Evolutionary conservation across 2,113 vertebrate species (phyloP), one percentile per base, ranked within the genome.

Genomic region (Marmota flaviventris): DNA sequence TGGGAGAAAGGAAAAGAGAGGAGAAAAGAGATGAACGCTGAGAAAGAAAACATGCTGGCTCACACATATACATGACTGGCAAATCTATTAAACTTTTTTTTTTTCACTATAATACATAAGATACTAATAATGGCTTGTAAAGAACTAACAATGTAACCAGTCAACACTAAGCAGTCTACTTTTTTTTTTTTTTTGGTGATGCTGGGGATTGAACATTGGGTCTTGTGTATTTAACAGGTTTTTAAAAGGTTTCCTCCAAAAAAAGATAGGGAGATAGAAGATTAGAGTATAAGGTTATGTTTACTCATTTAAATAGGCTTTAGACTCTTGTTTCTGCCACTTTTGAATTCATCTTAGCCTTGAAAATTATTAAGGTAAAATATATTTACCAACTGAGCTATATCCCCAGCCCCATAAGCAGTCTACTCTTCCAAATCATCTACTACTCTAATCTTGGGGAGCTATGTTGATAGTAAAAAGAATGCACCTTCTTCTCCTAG

Each of bases 241-340:
- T 45, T 45, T 45, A 45, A 45, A 45, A 45, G 45, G 45, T 45
- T 45, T 45, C 58, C 53, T 95, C 89, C 79, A 83, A 48, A 45
- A 94, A 76, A 22, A 22, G 2, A 53, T 79, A 20, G 17, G 37
- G 24, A 72, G 25, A n/a, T 51, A 94, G 95, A 88, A 95, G 94
- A 85, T 75, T 37, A 75, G 27, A 93, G n/a, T 25, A 86, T 83
- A 56, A 61, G 75, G 56, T 97, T 76, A 84, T 97, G 39, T 93
- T 97, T 97, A 65, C 70, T 97, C 22, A 70, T 78, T 97, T 83
- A 45, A 45, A 45, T 97, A 89, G 4, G 56, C 73, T 95, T 16
- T 45, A 45, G 94, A 82, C 63, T 37, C 39, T 48, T 75, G n/a
- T 83, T 42, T 51, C 29, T 29, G 27, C 58, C 48, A 14, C 22